Evolutionary conservation across 2,797 vertebrate genomes (phyloP).

Genomic region (Remorina albescens): DNA sequence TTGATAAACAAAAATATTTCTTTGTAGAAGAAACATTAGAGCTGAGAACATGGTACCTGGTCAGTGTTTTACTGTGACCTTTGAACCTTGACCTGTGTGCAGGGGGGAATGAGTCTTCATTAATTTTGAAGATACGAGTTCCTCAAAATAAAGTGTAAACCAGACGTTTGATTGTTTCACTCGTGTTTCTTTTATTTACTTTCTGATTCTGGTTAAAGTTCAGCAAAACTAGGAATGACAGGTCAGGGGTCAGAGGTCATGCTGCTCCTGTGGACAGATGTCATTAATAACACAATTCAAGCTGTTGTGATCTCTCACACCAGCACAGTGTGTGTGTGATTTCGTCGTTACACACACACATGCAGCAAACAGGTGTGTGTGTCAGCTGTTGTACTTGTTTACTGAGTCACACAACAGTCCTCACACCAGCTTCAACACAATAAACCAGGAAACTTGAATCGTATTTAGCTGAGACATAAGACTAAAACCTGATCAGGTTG

Average conservation of each 20-base stretch:
- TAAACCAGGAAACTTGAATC: too few species aligned
- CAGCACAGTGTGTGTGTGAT: too few species aligned
- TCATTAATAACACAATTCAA: too few species aligned
- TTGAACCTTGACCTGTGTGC: slow-evolving; percentile 6
- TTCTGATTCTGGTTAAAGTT: too few species aligned
- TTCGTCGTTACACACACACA: too few species aligned
- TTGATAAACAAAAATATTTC: not conserved
- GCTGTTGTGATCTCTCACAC: too few species aligned
- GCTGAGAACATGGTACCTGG: not conserved
- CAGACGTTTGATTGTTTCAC: too few species aligned
- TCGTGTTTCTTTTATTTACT: not conserved
- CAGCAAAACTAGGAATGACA: too few species aligned
- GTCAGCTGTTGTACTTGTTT: not conserved
- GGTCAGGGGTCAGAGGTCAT: not conserved
- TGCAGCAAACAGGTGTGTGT: not conserved
- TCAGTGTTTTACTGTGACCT: not conserved
- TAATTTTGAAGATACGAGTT: not conserved
- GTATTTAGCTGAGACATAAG: too few species aligned
- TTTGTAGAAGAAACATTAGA: not conserved
- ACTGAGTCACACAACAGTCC: not conserved
- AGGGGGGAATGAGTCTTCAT: not conserved
- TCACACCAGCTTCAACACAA: too few species aligned
- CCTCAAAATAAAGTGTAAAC: not conserved
- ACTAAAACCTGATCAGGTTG: too few species aligned
- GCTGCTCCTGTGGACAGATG: not conserved